Evolutionary conservation across 2,113 vertebrate genomes (phyloP).

Genomic region (Vulpes vulpes): DNA sequence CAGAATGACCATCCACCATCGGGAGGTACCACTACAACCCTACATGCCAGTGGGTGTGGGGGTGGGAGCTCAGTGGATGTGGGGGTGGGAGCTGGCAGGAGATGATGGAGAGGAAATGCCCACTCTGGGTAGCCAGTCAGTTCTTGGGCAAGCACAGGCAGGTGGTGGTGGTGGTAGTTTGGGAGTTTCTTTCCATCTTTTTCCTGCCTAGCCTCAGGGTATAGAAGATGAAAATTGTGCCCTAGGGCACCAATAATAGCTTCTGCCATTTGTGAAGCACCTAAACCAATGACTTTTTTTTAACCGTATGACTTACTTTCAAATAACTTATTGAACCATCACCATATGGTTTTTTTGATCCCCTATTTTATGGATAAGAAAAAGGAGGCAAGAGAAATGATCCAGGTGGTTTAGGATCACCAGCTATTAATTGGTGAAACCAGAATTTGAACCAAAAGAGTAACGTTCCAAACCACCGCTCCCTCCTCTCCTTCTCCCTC

Average conservation of each 20-base stretch:
- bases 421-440: not conserved
- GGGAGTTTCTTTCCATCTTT: not conserved
- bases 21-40: rapidly evolving
- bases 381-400: not conserved
- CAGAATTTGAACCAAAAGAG: not conserved
- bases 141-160: not conserved
- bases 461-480: too few relatives aligned
- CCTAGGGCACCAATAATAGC: not conserved
- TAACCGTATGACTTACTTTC: not conserved
- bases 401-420: not conserved
- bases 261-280: not conserved
- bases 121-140: not conserved
- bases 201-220: not conserved
- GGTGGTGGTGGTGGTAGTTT: too few relatives aligned
- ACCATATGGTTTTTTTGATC: not conserved
- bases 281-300: not conserved
- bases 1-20: not conserved
- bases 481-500: not conserved
- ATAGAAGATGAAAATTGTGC: not conserved
- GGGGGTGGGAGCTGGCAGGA: not conserved
- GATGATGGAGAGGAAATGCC: too few relatives aligned
- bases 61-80: not conserved
- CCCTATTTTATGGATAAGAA: not conserved
- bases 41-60: too few relatives aligned
- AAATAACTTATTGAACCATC: not conserved